phyloP scores from a whole-genome alignment of 2,113 vertebrate species.

The Microcebus murinus region DNA sequence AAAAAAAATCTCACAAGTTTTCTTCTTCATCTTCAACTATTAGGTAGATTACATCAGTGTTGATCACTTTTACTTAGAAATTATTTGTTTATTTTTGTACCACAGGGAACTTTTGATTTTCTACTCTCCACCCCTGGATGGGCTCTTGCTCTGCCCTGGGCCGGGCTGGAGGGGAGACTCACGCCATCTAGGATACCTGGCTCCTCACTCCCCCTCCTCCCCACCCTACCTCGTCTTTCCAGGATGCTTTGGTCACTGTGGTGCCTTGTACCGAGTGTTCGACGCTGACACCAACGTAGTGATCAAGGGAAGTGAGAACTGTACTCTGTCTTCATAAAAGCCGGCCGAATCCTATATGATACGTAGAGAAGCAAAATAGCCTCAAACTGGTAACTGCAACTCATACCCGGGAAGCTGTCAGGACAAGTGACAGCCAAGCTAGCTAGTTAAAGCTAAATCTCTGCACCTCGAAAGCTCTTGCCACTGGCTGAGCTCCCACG shows the following conservation, averaged over 20 bases:
- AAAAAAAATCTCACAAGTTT: neutral
- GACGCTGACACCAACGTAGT: neutral
- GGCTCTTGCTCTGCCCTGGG: neutral
- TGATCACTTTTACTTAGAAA: neutral
- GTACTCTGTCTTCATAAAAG: neutral
- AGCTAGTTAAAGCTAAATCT: neutral
- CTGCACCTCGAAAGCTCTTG: accelerated
- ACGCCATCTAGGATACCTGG: accelerated
- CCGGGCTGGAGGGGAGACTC: neutral
- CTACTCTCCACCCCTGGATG: neutral
- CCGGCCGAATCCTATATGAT: neutral
- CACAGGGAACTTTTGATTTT: neutral
- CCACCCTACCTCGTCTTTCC: neutral
- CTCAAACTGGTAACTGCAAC: neutral
- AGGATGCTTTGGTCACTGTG: neutral
- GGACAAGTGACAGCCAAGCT: neutral
- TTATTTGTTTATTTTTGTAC: neutral
- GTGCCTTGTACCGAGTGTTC: neutral
- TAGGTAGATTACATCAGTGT: neutral
- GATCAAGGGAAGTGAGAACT: neutral
- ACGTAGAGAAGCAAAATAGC: neutral
- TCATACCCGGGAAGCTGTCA: neutral
- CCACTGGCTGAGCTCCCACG: neutral
- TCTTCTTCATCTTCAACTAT: neutral
- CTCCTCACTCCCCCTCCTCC: neutral